Base-by-base conservation (phyloP, 1,140 invertebrate genomes). In the Daktulosphaira vitifoliae region DNA sequence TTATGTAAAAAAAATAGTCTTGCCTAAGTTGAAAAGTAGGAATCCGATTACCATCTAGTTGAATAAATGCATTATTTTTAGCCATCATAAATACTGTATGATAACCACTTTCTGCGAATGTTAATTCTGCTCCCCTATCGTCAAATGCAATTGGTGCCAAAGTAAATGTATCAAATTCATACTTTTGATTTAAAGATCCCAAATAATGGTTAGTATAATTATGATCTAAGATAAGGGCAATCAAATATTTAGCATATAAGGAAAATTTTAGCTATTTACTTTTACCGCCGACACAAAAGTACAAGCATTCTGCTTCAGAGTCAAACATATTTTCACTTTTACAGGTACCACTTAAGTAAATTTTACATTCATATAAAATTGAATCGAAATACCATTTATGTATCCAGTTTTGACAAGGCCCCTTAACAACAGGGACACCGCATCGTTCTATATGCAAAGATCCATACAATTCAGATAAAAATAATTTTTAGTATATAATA, bases 21-120 rank as follows among this genome's bases (percentile, higher is more conserved):
- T 74, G 89, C 87, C 88, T 84, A 70, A 90, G 79, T 76, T 90
- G 88, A 77, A 90, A 92, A 51, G 84, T 84, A 73, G 88, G 85
- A 71, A 90, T 90, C 67, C 88, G 84, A 70, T 87, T 84, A 8
- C 88, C 88, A 73, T 90, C 88, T 15, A 92, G 79, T 73, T 92
- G 89, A 72, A 92, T 90, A 73, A 85, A 92, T 2, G 88, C 90
- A 70, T 90, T 89, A 65, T 86, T 87, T 73, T 89, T 84, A 7
- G 88, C 87, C 74, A 90, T 90, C 82, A 90, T 89, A 73, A 92
- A 92, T 15, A 86, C 88, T 69, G 82, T 81, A 66, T 86, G 82
- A 70, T 85, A 79, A 2, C 87, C 88, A 18, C 85, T 88, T 73
- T 90, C 87, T 69, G 85, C 84, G 72, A 90, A 90, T 1, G 87